Evolutionary conservation across 2,888 invertebrate genomes (phyloP).

Genomic region (Lycaena phlaeas): DNA sequence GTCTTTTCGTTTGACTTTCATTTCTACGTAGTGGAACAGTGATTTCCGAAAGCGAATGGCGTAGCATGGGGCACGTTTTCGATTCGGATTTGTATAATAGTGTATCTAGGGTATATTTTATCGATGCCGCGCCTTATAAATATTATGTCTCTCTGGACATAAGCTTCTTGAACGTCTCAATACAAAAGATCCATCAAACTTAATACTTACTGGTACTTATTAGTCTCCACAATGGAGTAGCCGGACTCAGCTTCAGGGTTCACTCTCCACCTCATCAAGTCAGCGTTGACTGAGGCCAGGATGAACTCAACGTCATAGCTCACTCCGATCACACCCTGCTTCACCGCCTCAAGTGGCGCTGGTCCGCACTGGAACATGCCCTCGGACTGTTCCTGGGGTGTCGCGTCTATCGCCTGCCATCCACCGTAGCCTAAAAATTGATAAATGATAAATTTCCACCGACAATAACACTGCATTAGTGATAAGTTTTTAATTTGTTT

Average conservation of each 20-base stretch:
- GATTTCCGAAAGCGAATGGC: too few species aligned
- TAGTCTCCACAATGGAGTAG: slow-evolving; percentile 78
- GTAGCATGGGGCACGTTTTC: too few species aligned
- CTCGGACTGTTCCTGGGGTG: slow-evolving; percentile 85
- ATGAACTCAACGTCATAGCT: slow-evolving; percentile 84
- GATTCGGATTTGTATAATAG: too few species aligned
- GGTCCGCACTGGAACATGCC: slow-evolving; percentile 85
- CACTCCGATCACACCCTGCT: slow-evolving; percentile 81
- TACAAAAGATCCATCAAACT: background rate
- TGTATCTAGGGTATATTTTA: too few species aligned
- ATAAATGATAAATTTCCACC: background rate
- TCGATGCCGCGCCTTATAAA: too few species aligned
- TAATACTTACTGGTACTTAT: slow-evolving; percentile 79
- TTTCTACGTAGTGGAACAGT: too few species aligned
- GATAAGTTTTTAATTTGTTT: too few species aligned
- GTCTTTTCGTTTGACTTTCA: too few species aligned
- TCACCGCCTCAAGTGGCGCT: slow-evolving; percentile 83
- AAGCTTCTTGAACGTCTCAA: background rate
- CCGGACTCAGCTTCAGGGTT: slow-evolving; percentile 77
- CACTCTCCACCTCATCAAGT: slow-evolving; percentile 84
- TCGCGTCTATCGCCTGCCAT: slow-evolving; percentile 92
- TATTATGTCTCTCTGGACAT: too few species aligned
- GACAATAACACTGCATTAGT: too few species aligned
- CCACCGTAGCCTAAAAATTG: slow-evolving; percentile 79
- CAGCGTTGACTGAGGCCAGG: slow-evolving; percentile 88